Evolutionary conservation across 2,113 vertebrate species (phyloP).

Genomic region (Pseudonaja textilis): DNA sequence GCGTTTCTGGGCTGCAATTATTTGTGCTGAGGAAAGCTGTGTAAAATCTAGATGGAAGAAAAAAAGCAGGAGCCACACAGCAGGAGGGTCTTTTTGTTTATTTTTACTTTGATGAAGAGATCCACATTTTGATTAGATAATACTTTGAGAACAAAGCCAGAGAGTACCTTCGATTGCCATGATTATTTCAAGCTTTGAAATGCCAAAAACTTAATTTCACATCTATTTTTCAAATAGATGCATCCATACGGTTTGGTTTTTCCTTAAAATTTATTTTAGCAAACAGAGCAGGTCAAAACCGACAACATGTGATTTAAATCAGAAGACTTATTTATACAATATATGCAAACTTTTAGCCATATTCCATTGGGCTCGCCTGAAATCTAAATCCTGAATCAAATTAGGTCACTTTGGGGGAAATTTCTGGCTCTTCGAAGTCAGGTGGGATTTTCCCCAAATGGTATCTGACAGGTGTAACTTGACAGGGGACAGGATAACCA

Average conservation of each 20-base stretch:
- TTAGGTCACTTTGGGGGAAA: neutral
- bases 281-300: neutral
- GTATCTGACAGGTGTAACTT: neutral
- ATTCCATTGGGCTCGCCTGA: neutral
- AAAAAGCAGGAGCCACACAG: neutral
- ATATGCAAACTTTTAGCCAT: neutral
- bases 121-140: constrained; percentile 10
- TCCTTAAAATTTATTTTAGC: neutral
- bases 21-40: constrained; percentile 13
- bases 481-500: neutral
- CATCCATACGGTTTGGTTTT: neutral
- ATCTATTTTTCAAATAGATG: neutral
- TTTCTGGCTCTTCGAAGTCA: neutral
- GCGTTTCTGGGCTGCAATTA: constrained; percentile 30
- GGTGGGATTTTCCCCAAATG: neutral
- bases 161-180: neutral
- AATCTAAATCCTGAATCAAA: neutral
- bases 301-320: neutral
- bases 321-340: neutral
- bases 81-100: neutral
- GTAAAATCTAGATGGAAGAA: neutral
- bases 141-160: neutral
- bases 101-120: neutral
- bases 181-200: constrained; percentile 8
- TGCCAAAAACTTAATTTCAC: neutral